phyloP scores from a whole-genome alignment of 1,140 invertebrate genomes.

The Camponotus vicinus region DNA sequence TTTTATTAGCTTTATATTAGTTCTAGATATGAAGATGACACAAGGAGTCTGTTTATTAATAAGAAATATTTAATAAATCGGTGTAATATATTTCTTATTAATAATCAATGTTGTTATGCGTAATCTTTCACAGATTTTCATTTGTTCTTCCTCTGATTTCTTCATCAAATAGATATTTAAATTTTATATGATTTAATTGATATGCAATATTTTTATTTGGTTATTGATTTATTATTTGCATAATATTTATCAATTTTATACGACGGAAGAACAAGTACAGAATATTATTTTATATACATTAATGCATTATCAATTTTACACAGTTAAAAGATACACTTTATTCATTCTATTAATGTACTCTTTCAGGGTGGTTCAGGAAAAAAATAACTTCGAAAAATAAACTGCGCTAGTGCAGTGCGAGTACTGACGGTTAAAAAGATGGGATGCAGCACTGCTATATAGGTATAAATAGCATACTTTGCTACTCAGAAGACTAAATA shows the following conservation, averaged over 20 bases:
- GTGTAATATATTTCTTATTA: conserved; percentile 11
- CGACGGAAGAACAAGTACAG: conserved; percentile 53
- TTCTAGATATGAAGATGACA: conserved; percentile 41
- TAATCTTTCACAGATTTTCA: conserved; percentile 14
- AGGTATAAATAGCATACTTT: conserved; percentile 78
- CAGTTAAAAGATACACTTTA: not conserved
- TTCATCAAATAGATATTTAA: conserved; percentile 3
- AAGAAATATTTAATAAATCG: conserved; percentile 3
- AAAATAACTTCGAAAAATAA: conserved; percentile 83
- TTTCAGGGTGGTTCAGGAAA: conserved; percentile 84
- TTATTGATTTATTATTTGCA: conserved; percentile 19
- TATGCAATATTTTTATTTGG: not conserved
- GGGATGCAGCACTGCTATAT: conserved; percentile 72
- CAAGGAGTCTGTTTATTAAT: conserved; percentile 14
- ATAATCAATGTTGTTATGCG: conserved; percentile 21
- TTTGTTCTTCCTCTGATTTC: conserved; percentile 29
- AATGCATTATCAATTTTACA: conserved; percentile 24
- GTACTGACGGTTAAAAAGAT: conserved; percentile 63
- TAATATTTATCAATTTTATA: conserved; percentile 43
- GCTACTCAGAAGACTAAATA: conserved; percentile 82
- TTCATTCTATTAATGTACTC: conserved; percentile 62
- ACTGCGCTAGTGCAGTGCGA: conserved; percentile 74
- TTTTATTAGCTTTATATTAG: conserved; percentile 23
- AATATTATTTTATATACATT: conserved; percentile 54
- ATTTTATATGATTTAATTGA: not conserved